Conservation (phyloP, 37 sponge, comb jelly and placozoan species). For the Trichoplax adhaerens region DNA sequence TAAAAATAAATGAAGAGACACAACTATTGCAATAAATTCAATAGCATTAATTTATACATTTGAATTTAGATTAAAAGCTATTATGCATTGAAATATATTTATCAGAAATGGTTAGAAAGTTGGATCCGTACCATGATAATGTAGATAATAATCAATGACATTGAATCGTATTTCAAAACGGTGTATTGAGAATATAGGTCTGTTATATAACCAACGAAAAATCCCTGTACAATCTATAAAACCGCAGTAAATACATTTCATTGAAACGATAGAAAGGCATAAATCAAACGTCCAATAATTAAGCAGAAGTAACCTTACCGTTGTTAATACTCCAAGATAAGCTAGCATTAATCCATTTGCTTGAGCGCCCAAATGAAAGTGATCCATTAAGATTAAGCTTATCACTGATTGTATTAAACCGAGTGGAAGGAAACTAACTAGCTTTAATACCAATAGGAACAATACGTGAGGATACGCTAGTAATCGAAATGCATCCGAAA, state of each 20-base stretch:
- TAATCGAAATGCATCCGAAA: not conserved
- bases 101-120: too few species aligned
- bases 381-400: conserved; percentile 41
- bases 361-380: conserved; percentile 40
- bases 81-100: too few species aligned
- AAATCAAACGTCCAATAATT: not conserved
- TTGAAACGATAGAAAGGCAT: not conserved
- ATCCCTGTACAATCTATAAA: too few species aligned
- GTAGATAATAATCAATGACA: too few species aligned
- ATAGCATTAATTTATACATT: not conserved
- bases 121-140: too few species aligned
- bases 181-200: too few species aligned
- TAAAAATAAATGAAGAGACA: too few species aligned
- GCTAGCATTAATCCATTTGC: conserved; percentile 42
- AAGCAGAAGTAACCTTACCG: conserved; percentile 21
- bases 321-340: conserved; percentile 47
- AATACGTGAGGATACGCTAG: conserved; percentile 30
- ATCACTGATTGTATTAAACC: conserved; percentile 67
- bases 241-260: too few species aligned
- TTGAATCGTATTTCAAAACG: too few species aligned
- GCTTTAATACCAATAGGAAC: conserved; percentile 30
- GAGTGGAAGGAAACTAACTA: conserved; percentile 43
- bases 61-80: too few species aligned
- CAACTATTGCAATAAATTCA: not conserved
- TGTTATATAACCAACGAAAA: too few species aligned